A percentile compares a stretch with the other conserved stretches of the same genome.
Evolutionary conservation across 2,797 vertebrate species (phyloP).

Genomic region (Neostethus bicornis): DNA sequence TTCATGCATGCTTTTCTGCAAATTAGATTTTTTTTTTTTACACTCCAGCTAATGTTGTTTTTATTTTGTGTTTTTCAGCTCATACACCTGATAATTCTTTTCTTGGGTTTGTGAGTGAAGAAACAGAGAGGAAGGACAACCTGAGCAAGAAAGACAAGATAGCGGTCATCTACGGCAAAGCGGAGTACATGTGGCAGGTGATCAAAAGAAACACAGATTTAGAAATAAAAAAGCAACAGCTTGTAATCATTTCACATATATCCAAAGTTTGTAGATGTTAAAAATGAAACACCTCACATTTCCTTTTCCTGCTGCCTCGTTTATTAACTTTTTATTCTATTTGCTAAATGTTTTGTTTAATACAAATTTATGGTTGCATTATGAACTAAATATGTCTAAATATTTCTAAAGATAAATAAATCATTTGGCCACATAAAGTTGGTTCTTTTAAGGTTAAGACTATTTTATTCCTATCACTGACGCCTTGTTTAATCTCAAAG

Average conservation of each 20-base stretch:
- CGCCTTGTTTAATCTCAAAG: background rate
- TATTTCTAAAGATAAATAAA: background rate
- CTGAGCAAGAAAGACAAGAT: constrained; percentile 69
- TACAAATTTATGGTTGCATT: background rate
- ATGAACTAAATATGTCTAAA: background rate
- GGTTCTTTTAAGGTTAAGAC: background rate
- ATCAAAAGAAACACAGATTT: background rate
- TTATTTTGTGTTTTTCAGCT: constrained; percentile 50
- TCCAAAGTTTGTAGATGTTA: no score
- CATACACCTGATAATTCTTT: constrained; percentile 81
- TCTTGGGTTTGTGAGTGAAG: constrained; percentile 77
- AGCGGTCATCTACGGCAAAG: constrained; percentile 78
- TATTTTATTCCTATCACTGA: background rate
- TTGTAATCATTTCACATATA: no score
- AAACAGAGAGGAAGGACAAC: constrained; percentile 38
- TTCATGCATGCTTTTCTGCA: background rate
- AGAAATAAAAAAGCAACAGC: background rate
- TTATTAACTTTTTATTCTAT: background rate
- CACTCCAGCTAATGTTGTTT: background rate
- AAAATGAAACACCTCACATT: no score
- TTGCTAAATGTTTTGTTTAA: background rate
- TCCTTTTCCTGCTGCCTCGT: background rate
- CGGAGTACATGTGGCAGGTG: constrained; percentile 80
- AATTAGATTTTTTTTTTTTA: background rate
- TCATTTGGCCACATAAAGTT: background rate